Percentiles rank a stretch among this genome's conserved stretches.
Conservation (phyloP, 1,140 invertebrate genomes). For the Samia ricini region DNA sequence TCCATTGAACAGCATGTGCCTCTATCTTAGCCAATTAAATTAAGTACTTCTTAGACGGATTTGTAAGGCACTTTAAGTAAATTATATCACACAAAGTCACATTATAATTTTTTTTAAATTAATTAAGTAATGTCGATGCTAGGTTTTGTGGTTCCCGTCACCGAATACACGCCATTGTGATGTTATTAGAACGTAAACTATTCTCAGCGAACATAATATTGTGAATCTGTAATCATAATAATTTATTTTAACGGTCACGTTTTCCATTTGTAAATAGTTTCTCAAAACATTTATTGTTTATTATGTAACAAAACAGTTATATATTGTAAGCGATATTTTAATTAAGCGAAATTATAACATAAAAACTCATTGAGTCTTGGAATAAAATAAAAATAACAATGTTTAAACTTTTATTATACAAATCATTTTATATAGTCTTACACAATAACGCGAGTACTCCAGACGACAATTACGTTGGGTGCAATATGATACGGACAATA, state of each 20-base stretch:
- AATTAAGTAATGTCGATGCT: slow-evolving; percentile 56
- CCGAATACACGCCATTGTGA: slow-evolving; percentile 41
- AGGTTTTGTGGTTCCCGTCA: slow-evolving; percentile 43
- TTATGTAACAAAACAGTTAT: neutral
- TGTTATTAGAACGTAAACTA: slow-evolving; percentile 28
- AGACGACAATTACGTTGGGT: too few species aligned
- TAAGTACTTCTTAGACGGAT: slow-evolving; percentile 19
- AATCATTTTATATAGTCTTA: neutral
- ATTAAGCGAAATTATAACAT: neutral
- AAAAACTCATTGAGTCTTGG: neutral
- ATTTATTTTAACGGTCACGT: slow-evolving; percentile 11
- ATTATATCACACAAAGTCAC: slow-evolving; percentile 60
- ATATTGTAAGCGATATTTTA: neutral
- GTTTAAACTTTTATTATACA: neutral
- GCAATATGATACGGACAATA: too few species aligned
- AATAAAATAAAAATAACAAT: neutral
- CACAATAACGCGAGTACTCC: too few species aligned
- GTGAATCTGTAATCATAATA: slow-evolving; percentile 41
- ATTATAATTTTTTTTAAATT: slow-evolving; percentile 46
- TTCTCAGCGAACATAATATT: slow-evolving; percentile 48
- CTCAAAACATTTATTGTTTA: neutral
- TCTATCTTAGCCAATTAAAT: slow-evolving; percentile 22
- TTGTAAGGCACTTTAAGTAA: slow-evolving; percentile 37
- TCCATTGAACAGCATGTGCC: slow-evolving; percentile 62
- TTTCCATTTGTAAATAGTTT: neutral